phyloP scores from a whole-genome alignment of 2,888 invertebrate genomes.

The Hypercompe scribonia region DNA sequence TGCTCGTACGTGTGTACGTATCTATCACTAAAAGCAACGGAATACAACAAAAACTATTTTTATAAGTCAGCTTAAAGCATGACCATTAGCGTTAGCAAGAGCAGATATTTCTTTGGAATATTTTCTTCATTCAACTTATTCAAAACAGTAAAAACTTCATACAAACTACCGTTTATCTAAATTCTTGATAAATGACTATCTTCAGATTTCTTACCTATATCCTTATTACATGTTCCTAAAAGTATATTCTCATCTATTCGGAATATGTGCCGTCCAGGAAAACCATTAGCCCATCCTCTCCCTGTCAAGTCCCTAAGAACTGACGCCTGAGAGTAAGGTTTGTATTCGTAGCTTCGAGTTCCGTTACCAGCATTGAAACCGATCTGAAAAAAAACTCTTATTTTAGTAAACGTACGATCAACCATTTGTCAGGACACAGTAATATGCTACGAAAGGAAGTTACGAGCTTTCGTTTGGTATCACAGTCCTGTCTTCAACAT shows the following conservation, averaged over 20 bases:
- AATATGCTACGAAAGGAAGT: neutral
- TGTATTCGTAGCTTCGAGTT: conserved; percentile 94
- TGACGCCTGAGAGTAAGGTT: conserved; percentile 95
- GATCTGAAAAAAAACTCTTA: conserved; percentile 84
- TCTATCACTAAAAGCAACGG: too few species aligned
- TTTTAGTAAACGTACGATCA: neutral
- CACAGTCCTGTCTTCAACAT: too few species aligned
- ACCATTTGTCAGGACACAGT: neutral
- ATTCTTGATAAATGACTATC: neutral
- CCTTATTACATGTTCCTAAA: conserved; percentile 96
- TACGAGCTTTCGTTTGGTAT: too few species aligned
- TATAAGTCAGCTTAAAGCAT: too few species aligned
- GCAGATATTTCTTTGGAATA: neutral
- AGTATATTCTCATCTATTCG: conserved; percentile 97
- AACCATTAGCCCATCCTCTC: conserved; percentile 94
- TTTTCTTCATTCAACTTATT: neutral
- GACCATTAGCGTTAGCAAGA: too few species aligned
- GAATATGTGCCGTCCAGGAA: conserved; percentile 97
- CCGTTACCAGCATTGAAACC: conserved; percentile 99
- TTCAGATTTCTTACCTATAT: conserved; percentile 88
- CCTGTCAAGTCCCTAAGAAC: conserved; percentile 94
- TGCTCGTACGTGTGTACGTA: too few species aligned
- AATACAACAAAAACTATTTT: too few species aligned
- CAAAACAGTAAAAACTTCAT: too few species aligned
- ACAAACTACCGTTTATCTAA: too few species aligned